phyloP scores from a whole-genome alignment of 2,113 vertebrate species.

The sheep (Ovis aries) region ARS-UI_Ramb_v3.0 NC_056055.1:179965001-179965500 shows the following conservation, averaged over 20 bases:
- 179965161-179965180: not conserved
- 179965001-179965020: not conserved
- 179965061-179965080: not conserved
- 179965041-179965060: not conserved
- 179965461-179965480: not conserved
- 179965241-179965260: not conserved
- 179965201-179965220: not conserved
- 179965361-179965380: not conserved
- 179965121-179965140: not conserved
- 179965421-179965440: not conserved
- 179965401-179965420: not conserved
- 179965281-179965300: not conserved
- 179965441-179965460: not conserved
- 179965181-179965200: not conserved
- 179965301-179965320: not conserved
- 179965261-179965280: not conserved
- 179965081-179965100: not conserved
- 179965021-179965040: not conserved
- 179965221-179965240: not conserved
- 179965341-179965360: not conserved
- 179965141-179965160: not conserved
- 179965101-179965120: not conserved
- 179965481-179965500: not conserved
- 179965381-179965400: not conserved
- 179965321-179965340: not conserved